A percentile compares a stretch with the other conserved stretches of the same genome.
Evolutionary conservation across 2,797 vertebrate genomes (phyloP).

Genomic region (Anomalospiza imberbis): DNA sequence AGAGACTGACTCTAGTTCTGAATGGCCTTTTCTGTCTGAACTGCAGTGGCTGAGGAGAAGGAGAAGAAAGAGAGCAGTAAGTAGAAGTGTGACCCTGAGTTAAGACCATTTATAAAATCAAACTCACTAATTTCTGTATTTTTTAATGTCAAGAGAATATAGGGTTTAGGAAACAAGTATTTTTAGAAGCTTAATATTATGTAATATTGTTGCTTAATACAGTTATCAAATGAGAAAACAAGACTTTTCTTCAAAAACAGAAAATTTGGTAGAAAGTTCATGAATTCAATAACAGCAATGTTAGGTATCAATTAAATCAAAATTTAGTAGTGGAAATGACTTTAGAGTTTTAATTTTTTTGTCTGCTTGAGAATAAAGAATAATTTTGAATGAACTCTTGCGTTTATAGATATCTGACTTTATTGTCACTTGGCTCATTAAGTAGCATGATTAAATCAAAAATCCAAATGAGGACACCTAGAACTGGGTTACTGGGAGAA

Average conservation of each 20-base stretch:
- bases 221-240: not conserved
- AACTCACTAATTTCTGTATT: not conserved
- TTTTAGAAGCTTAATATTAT: not conserved
- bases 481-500: not conserved
- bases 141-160: not conserved
- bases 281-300: not conserved
- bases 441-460: not conserved
- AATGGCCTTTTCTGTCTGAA: constrained; percentile 80
- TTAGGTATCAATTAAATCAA: not conserved
- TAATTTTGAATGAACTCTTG: not conserved
- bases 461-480: not conserved
- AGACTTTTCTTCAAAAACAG: not conserved
- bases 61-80: constrained; percentile 90
- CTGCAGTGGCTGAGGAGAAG: constrained; percentile 88
- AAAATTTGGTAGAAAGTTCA: not conserved
- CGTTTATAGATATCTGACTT: not conserved
- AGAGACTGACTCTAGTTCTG: constrained; percentile 77
- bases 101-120: not conserved
- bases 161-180: not conserved
- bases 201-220: not conserved
- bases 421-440: not conserved
- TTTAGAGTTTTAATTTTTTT: not conserved
- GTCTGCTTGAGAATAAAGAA: not conserved
- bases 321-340: not conserved
- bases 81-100: constrained; percentile 57